phyloP scores from a whole-genome alignment of 2,888 invertebrate genomes.

The Dynastes maya region DNA sequence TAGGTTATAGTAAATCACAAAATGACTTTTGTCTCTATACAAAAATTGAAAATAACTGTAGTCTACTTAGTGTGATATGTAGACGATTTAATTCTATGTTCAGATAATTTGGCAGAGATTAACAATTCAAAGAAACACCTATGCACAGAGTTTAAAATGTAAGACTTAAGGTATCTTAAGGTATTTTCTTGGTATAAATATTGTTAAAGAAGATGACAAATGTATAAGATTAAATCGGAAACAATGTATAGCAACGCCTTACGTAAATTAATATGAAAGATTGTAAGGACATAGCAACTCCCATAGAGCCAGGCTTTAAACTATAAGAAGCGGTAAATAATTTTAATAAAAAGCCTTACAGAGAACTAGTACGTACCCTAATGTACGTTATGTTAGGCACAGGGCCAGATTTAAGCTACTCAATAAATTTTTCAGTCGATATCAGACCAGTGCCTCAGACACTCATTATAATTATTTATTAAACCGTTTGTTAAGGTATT shows the following conservation, averaged over 20 bases:
- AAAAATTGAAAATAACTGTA: neutral
- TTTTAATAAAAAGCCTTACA: constrained; percentile 11
- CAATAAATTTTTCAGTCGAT: constrained; percentile 35
- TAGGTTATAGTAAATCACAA: neutral
- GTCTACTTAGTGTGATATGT: too few species aligned
- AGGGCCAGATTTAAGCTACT: constrained; percentile 16
- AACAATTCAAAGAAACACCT: too few species aligned
- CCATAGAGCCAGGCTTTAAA: neutral
- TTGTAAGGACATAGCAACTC: neutral
- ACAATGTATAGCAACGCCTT: neutral
- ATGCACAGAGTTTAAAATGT: too few species aligned
- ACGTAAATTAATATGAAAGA: neutral
- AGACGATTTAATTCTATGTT: too few species aligned
- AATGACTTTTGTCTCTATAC: constrained; percentile 25
- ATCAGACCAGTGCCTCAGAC: constrained; percentile 28
- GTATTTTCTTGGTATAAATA: neutral
- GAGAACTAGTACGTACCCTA: constrained; percentile 4
- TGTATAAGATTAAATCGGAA: neutral
- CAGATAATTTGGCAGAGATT: too few species aligned
- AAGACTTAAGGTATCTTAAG: too few species aligned
- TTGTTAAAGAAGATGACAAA: neutral
- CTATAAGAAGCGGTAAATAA: neutral
- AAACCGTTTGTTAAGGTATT: constrained; percentile 52
- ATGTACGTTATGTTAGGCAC: constrained; percentile 36
- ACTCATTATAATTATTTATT: constrained; percentile 37